A percentile compares a stretch with the other conserved stretches of the same genome.
These are phyloP conservation scores for Hypomesus transpacificus DNA, from an alignment of 2,113 vertebrate genomes.

Conservation along the genomic window DNA sequence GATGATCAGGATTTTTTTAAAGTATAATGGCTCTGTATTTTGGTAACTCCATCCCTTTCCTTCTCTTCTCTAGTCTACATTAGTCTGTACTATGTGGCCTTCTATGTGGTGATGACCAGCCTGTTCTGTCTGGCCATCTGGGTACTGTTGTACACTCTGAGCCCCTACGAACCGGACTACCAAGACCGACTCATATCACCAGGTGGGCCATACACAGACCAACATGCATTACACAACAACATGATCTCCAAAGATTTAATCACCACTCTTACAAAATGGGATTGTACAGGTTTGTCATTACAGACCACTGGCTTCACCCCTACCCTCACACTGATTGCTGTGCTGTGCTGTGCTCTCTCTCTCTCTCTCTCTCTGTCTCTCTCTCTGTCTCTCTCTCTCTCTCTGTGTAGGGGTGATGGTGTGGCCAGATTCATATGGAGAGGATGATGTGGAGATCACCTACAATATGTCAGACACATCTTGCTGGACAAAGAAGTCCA, in stretches of 20 bases:
- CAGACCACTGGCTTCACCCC: not conserved
- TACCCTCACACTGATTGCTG: not conserved
- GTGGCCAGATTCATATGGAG: conserved; percentile 77
- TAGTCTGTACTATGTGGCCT: conserved; percentile 85
- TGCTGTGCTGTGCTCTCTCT: not conserved
- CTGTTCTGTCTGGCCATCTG: conserved; percentile 80
- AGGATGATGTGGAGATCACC: conserved; percentile 72
- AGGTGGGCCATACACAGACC: conserved; percentile 63
- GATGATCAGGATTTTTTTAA: not conserved
- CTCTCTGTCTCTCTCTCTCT: not conserved
- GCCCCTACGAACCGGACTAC: conserved; percentile 81
- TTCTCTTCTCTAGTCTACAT: conserved; percentile 79
- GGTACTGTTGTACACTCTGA: conserved; percentile 77
- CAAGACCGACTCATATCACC: conserved; percentile 84
- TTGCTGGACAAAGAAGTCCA: conserved; percentile 72
- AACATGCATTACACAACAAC: not conserved
- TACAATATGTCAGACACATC: conserved; percentile 76
- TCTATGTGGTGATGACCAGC: conserved; percentile 81
- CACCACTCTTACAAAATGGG: no score
- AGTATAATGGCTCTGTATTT: not conserved
- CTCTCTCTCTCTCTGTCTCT: not conserved
- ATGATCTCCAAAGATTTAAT: no score
- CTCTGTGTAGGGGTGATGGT: conserved; percentile 76
- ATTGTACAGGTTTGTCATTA: not conserved
- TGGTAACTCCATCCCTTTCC: conserved; percentile 16